Evolutionary conservation across 2,888 invertebrate genomes (phyloP).

Genomic region (Dascillus cervinus): DNA sequence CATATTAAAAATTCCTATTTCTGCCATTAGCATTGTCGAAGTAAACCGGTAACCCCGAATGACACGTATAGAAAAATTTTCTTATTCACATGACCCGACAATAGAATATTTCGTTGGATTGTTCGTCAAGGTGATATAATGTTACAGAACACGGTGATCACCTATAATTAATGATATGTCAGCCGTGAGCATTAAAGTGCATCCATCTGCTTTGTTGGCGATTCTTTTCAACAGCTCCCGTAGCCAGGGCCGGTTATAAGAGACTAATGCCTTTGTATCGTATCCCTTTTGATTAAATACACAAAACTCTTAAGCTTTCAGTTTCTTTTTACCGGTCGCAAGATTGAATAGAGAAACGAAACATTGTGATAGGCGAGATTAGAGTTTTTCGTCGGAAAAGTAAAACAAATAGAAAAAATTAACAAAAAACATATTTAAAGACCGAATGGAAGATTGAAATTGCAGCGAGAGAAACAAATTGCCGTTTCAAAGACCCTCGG

Average conservation of each 20-base stretch:
- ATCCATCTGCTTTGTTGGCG: conserved; percentile 37
- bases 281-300: conserved; percentile 33
- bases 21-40: conserved; percentile 9
- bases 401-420: too few species aligned
- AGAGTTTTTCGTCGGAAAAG: too few species aligned
- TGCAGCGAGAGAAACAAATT: conserved; percentile 28
- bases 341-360: too few species aligned
- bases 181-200: conserved; percentile 38
- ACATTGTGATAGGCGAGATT: too few species aligned
- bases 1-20: conserved; percentile 7
- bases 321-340: too few species aligned
- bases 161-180: conserved; percentile 41
- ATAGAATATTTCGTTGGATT: conserved; percentile 34
- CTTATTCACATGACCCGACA: too few species aligned
- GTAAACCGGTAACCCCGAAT: too few species aligned
- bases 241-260: conserved; percentile 28
- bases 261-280: conserved; percentile 34
- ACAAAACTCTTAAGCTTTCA: conserved; percentile 31
- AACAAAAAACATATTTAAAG: conserved; percentile 16
- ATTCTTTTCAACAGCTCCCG: conserved; percentile 31
- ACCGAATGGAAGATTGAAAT: conserved; percentile 24
- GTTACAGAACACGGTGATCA: conserved; percentile 35
- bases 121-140: conserved; percentile 32
- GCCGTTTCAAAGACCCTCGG: conserved; percentile 21
- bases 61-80: too few species aligned